A percentile compares a stretch with the other conserved stretches of the same genome.
These are phyloP conservation scores for Sorex araneus DNA, from an alignment of 2,113 vertebrate genomes.

Conservation along the genomic window DNA sequence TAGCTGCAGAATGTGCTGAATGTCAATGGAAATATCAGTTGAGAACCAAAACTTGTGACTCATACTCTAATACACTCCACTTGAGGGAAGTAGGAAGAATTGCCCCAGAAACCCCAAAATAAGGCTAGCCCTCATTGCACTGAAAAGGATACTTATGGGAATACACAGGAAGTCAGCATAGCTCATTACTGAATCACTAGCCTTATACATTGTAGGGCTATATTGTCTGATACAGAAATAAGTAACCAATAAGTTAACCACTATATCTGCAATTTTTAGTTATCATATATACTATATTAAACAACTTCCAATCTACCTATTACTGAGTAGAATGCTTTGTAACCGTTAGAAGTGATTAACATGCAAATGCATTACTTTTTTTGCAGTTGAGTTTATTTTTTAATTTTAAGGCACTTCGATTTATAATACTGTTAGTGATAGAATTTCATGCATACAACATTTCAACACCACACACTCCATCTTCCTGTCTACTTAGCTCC, in stretches of 20 bases:
- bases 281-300: background rate
- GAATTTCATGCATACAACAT: too few species aligned
- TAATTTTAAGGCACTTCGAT: background rate
- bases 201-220: background rate
- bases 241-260: background rate
- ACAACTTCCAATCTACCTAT: background rate
- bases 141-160: accelerated
- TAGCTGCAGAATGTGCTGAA: background rate
- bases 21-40: background rate
- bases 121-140: background rate
- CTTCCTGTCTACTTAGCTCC: too few species aligned
- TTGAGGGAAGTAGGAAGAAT: background rate
- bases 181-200: background rate
- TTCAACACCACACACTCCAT: too few species aligned
- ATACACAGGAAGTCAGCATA: accelerated
- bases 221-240: background rate
- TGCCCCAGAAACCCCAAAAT: background rate
- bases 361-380: background rate
- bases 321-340: background rate
- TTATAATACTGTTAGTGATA: too few species aligned
- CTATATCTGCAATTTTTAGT: background rate
- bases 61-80: background rate
- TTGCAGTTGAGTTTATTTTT: too few species aligned
- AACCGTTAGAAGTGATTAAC: background rate
- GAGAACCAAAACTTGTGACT: background rate